Conservation (phyloP, 2,888 invertebrate species). For the Coelinius sp. region DNA sequence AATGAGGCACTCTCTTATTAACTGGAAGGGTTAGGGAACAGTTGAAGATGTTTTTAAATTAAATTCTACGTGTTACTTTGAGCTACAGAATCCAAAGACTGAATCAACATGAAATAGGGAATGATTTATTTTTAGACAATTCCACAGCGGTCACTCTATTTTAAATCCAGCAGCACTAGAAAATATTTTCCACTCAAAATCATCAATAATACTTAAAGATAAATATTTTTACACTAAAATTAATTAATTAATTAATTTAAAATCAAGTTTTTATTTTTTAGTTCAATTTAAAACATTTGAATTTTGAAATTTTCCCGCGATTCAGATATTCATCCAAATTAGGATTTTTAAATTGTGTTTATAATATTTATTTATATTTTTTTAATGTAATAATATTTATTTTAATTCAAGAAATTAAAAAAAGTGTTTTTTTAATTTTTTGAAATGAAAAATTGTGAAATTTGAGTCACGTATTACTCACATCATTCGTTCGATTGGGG, state of each 20-base stretch:
- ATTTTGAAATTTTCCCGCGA: background rate
- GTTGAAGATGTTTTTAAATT: too few relatives aligned
- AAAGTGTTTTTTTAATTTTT: too few relatives aligned
- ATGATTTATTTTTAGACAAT: slow-evolving; percentile 64
- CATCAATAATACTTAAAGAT: background rate
- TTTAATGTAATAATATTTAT: background rate
- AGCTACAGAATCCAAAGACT: background rate
- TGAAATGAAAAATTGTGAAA: background rate
- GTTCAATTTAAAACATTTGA: background rate
- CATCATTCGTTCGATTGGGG: background rate
- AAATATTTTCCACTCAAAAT: background rate
- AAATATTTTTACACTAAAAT: background rate
- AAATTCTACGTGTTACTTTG: background rate
- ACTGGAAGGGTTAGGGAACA: too few relatives aligned
- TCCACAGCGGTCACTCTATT: slow-evolving; percentile 59
- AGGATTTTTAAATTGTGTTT: background rate
- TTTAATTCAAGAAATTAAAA: too few relatives aligned
- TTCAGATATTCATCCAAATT: background rate
- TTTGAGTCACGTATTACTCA: background rate
- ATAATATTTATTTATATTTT: background rate
- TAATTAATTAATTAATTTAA: background rate
- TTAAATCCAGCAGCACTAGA: slow-evolving; percentile 42
- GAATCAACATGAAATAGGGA: slow-evolving; percentile 32
- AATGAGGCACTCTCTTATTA: too few relatives aligned
- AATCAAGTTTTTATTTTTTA: background rate